Evolutionary conservation across 2,113 vertebrate species (phyloP), one percentile per base, ranked within the genome.

Genomic region (Paraplagusia blochii): DNA sequence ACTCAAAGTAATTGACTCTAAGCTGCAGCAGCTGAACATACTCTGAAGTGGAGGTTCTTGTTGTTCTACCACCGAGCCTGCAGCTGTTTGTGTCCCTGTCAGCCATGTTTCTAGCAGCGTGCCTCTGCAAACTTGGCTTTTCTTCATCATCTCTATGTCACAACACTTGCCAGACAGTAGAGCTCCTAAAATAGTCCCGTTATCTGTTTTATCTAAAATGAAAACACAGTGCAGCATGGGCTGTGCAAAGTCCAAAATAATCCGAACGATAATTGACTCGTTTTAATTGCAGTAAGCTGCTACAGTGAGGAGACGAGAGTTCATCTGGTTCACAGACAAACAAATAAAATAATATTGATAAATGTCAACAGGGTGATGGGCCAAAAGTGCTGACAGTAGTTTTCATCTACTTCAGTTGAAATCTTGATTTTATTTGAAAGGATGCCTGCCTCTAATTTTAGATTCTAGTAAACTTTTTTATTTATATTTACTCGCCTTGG

Each of bases 401-500:
- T 57, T 50, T 35, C 10, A 45, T 46, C 49, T 17, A 29, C 22
- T 29, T 51, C 11, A 36, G 11, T 47, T 36, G 33, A 44, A 42
- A 15, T 7, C 11, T 34, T 5, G 8, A 7, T n/a, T 15, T 55
- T 17, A 13, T 10, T 3, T 17, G 44, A 18, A 54, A 22, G 17
- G 42, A 66, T 35, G 52, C 50, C 34, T 63, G 8, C 45, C 38
- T 13, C 38, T 7, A 22, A 59, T 54, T 55, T 4, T 22, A 18
- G 3, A 56, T 5, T 8, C 14, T 36, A 15, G 15, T 34, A 2
- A 51, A n/a, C n/a, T n/a, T 8, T n/a, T 2, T 22, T 9, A 42
- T 15, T 53, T 36, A 22, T 50, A 54, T 36, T 45, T 40, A 72
- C 89, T 79, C 66, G 92, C 96, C 95, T 97, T 96, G 51, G 90